phyloP scores from a whole-genome alignment of 2,113 vertebrate genomes.

The Paradisaea rubra region DNA sequence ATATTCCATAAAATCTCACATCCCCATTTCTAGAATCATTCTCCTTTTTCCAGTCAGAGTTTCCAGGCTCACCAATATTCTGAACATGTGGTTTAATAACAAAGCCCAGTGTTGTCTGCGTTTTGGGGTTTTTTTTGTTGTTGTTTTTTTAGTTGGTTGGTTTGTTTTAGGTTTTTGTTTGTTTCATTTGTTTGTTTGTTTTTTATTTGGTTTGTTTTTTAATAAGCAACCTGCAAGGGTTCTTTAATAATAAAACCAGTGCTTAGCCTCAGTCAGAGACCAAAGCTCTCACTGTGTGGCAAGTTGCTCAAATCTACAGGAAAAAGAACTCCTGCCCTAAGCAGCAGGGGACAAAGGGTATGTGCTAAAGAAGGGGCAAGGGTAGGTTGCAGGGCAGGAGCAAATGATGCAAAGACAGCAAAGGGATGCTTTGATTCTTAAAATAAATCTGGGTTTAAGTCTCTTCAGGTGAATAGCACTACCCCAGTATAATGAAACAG shows the following conservation, averaged over 20 bases:
- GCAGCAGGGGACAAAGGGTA: neutral
- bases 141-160: neutral
- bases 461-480: neutral
- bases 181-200: neutral
- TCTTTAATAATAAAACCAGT: neutral
- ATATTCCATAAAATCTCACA: neutral
- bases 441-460: neutral
- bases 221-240: neutral
- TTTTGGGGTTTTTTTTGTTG: neutral
- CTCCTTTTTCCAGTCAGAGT: neutral
- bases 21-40: neutral
- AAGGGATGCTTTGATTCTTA: neutral
- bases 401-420: neutral
- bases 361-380: neutral
- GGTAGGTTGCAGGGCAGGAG: neutral
- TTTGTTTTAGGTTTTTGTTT: no score
- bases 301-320: neutral
- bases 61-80: neutral
- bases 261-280: neutral
- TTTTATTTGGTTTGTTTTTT: neutral
- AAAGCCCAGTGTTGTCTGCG: neutral
- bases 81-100: neutral
- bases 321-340: neutral
- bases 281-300: neutral
- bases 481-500: neutral